A percentile compares a stretch with the other conserved stretches of the same genome.
phyloP scores from a whole-genome alignment of 2,797 vertebrate genomes.

The Catamblyrhynchus diadema region DNA sequence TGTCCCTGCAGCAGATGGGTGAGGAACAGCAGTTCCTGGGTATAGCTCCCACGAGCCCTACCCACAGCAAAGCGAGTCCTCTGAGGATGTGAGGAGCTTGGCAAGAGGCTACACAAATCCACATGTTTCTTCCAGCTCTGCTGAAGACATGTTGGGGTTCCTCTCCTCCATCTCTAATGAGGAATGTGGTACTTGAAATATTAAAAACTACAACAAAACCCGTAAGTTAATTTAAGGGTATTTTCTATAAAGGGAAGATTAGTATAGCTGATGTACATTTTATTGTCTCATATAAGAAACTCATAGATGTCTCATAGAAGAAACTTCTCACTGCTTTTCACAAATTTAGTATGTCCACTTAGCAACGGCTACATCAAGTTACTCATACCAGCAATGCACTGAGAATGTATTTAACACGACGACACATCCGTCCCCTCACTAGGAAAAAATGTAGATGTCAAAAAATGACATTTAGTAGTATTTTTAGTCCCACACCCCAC shows the following conservation, averaged over 20 bases:
- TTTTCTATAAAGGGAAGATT: not conserved
- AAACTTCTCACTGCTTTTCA: constrained; percentile 6
- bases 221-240: not conserved
- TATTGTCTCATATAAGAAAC: not conserved
- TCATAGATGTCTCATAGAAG: not conserved
- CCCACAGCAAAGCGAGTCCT: not conserved
- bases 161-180: not conserved
- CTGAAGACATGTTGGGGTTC: rapidly evolving
- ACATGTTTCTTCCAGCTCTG: not conserved
- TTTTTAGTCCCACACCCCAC: not conserved
- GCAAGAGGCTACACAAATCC: not conserved
- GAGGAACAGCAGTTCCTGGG: not conserved
- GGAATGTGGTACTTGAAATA: not conserved
- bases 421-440: not conserved
- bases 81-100: not conserved
- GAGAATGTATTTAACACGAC: not conserved
- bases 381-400: not conserved
- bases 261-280: not conserved
- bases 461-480: not conserved
- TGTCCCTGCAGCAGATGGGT: rapidly evolving
- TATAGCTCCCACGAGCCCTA: rapidly evolving
- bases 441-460: not conserved
- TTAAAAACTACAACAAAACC: not conserved
- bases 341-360: not conserved
- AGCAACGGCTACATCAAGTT: constrained; percentile 3